phyloP scores from a whole-genome alignment of 2,113 vertebrate genomes.

The Parus major region DNA sequence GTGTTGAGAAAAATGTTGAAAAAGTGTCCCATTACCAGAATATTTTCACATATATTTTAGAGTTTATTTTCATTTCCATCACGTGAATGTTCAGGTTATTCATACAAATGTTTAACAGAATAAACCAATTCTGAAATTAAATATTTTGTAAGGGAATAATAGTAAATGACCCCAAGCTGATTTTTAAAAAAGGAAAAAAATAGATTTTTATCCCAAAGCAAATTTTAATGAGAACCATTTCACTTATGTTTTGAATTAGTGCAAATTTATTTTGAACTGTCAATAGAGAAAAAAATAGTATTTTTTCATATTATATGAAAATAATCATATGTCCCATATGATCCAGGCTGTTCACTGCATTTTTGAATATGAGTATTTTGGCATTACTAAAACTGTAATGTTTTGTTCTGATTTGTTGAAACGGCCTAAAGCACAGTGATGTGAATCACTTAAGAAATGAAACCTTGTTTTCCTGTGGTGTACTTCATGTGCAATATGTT shows the following conservation, averaged over 20 bases:
- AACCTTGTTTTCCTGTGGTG: not conserved
- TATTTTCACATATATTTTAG: not conserved
- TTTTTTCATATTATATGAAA: not conserved
- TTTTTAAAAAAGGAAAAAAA: not conserved
- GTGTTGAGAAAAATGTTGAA: not conserved
- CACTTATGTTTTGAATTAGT: not conserved
- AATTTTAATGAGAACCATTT: not conserved
- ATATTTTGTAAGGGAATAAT: not conserved
- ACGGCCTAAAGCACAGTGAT: not conserved
- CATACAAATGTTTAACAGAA: not conserved
- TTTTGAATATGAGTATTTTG: not conserved
- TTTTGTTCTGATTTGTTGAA: not conserved
- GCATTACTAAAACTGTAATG: not conserved
- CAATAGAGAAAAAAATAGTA: not conserved
- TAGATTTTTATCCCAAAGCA: not conserved
- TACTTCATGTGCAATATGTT: not conserved
- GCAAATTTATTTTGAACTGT: not conserved
- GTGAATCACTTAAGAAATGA: not conserved
- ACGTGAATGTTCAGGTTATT: not conserved
- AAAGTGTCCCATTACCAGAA: not conserved
- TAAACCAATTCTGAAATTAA: not conserved
- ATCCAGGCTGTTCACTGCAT: not conserved
- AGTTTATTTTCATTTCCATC: not conserved
- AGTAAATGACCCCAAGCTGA: not conserved
- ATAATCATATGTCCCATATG: not conserved